Conservation (phyloP, 2,797 vertebrate genomes). For the Eulemur coronatus region DNA sequence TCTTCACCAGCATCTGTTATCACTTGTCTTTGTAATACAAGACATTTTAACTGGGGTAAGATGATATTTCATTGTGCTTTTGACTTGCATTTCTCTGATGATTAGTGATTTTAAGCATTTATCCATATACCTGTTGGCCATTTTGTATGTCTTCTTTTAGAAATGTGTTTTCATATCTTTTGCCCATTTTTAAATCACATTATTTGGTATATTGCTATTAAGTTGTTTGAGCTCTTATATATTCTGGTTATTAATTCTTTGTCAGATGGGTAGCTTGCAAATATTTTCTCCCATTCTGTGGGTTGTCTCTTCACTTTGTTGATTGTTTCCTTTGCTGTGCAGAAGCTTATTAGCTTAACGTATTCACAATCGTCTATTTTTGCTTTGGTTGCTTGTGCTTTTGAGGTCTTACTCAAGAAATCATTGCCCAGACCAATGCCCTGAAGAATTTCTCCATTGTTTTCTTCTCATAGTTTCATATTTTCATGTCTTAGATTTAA, state of each 20-base stretch:
- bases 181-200: neutral
- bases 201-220: neutral
- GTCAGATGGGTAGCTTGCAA: neutral
- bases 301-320: neutral
- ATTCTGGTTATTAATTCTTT: neutral
- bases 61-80: neutral
- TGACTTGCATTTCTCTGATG: neutral
- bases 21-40: neutral
- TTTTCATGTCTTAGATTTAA: neutral
- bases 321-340: neutral
- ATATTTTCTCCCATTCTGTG: neutral
- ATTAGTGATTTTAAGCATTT: neutral
- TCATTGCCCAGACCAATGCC: neutral
- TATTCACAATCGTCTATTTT: neutral
- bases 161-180: neutral
- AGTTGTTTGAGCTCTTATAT: neutral
- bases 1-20: neutral
- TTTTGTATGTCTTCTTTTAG: neutral
- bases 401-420: neutral
- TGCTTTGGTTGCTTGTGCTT: neutral
- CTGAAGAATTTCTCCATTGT: neutral
- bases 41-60: neutral
- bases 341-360: neutral
- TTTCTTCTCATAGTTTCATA: neutral
- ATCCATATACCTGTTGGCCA: neutral